Conservation (phyloP, 2,113 vertebrate genomes). For the Nycticorax nycticorax region DNA sequence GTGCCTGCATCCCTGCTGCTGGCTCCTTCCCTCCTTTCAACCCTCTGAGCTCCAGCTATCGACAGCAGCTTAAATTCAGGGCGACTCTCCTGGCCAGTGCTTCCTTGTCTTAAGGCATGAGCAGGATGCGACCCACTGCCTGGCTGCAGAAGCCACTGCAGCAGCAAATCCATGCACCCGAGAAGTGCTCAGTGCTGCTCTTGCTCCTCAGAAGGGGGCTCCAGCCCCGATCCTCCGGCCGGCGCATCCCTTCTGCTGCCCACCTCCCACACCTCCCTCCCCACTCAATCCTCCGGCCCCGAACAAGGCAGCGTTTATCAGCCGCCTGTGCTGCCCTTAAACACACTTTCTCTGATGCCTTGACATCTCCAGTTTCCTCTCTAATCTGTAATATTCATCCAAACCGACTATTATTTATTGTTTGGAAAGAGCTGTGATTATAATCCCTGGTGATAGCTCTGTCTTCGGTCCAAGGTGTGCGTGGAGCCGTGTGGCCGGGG, state of each 20-base stretch:
- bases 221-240: not conserved
- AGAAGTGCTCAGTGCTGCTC: not conserved
- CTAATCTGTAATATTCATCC: not conserved
- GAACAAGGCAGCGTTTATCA: not conserved
- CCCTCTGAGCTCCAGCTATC: not conserved
- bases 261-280: not conserved
- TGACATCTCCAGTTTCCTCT: not conserved
- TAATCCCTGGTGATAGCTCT: not conserved
- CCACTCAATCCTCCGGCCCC: not conserved
- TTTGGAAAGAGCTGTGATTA: not conserved
- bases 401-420: not conserved
- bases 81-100: not conserved
- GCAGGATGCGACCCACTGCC: not conserved
- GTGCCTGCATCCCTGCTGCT: not conserved
- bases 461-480: not conserved
- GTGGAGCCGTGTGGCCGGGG: not conserved
- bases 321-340: not conserved
- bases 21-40: not conserved
- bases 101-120: not conserved
- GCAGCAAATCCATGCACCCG: not conserved
- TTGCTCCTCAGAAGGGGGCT: not conserved
- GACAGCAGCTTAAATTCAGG: not conserved
- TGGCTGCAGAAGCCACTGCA: not conserved
- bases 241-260: not conserved
- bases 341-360: not conserved